Conservation (phyloP, 2,797 vertebrate species). For the Perodicticus potto region DNA sequence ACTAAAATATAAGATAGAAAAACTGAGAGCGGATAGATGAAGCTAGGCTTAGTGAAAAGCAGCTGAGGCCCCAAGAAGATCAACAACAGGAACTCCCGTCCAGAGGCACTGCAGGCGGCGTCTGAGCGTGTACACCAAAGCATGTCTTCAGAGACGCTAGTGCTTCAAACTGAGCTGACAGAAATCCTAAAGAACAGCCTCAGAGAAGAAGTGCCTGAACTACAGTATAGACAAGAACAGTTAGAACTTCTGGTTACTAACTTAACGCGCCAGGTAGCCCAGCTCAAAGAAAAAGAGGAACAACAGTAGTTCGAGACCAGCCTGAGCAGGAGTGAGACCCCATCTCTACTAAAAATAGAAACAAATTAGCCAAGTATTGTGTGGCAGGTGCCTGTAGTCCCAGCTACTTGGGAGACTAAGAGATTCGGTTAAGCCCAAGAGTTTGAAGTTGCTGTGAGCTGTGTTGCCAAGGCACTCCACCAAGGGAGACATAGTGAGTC, state of each 20-base stretch:
- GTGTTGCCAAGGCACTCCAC: too few relatives aligned
- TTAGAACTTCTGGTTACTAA: conserved; percentile 90
- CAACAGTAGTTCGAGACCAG: too few relatives aligned
- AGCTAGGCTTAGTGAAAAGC: conserved; percentile 93
- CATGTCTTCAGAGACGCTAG: conserved; percentile 94
- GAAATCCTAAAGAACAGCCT: conserved; percentile 90
- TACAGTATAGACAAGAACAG: conserved; percentile 92
- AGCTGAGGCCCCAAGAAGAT: conserved; percentile 94
- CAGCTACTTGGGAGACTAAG: too few relatives aligned
- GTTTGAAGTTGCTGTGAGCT: too few relatives aligned
- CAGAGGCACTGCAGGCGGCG: conserved; percentile 92
- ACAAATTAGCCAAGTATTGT: too few relatives aligned
- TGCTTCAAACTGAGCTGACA: conserved; percentile 91
- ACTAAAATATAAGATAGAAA: conserved; percentile 93
- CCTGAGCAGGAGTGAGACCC: too few relatives aligned
- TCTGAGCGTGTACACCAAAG: conserved; percentile 92
- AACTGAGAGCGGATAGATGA: conserved; percentile 93
- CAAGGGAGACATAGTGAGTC: too few relatives aligned
- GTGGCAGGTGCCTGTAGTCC: too few relatives aligned
- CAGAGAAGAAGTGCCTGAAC: conserved; percentile 91
- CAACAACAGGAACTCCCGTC: conserved; percentile 92
- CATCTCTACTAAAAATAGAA: too few relatives aligned
- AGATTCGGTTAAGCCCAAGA: too few relatives aligned
- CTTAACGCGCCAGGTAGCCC: conserved; percentile 90
- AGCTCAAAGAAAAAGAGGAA: conserved; percentile 82